Base-by-base conservation (phyloP, 2,113 vertebrate species). In the Zeus faber region DNA sequence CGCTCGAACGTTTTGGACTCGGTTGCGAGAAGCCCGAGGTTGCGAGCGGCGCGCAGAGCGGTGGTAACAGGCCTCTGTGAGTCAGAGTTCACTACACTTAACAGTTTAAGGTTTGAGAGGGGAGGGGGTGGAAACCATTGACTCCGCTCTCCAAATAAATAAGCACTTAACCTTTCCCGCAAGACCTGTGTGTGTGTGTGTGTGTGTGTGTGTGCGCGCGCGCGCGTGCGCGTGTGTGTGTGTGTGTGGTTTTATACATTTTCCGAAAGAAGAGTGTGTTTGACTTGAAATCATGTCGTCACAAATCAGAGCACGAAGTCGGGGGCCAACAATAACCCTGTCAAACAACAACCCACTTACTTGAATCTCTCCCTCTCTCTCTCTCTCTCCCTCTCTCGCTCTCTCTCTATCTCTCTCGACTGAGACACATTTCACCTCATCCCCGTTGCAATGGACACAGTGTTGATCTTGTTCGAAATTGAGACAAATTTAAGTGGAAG, bases 101-200 rank as follows among this genome's bases (percentile, higher is more conserved):
- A 81, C 72, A 75, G 77, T 87, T 83, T 76, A 75, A 74, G 67
- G 81, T 87, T 79, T 82, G 73, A 23, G 45, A 66, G 59, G 37
- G 69, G 65, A 77, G 80, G 80, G 70, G 71, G 69, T 27, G 74
- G 63, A 79, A 74, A 74, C 75, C 85, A 85, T 87, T 87, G 79
- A 81, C 85, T 77, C 66, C 2, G 3, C 63, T 79, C 73, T 83
- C 54, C 77, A 87, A 84, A 85, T 87, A 87, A 87, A 85, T 83
- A 85, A 77, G 81, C 82, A 85, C 85, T 87, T 87, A 85, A 87
- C 82, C 82, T 82, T 77, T 83, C 72, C 63, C 76, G 72, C 67
- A 71, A 59, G 80, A 76, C 77, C 45, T 46, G 43, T 16, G 43
- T 25, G 43, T 46, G 27, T 25, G 26, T 37, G 44, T 24, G 29